phyloP scores from a whole-genome alignment of 1,140 invertebrate species.

The Aphaenogaster rudis region DNA sequence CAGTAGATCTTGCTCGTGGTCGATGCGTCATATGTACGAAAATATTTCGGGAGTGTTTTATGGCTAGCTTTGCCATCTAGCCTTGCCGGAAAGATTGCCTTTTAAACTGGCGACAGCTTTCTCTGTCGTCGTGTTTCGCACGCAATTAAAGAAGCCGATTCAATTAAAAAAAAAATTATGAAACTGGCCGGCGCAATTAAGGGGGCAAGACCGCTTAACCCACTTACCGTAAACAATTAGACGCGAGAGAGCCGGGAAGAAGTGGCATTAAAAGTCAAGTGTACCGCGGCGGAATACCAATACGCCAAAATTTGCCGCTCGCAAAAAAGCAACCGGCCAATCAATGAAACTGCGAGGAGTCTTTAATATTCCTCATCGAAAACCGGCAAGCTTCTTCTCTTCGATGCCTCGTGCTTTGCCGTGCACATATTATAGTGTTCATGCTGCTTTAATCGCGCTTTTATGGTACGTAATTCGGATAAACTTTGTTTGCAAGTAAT shows the following conservation, averaged over 20 bases:
- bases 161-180: conserved; percentile 76
- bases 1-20: neutral
- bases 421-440: neutral
- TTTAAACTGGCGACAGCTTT: conserved; percentile 65
- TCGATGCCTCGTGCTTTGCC: neutral
- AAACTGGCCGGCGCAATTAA: conserved; percentile 72
- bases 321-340: conserved; percentile 30
- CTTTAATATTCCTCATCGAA: conserved; percentile 18
- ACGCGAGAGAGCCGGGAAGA: conserved; percentile 51
- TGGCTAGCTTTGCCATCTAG: conserved; percentile 1
- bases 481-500: neutral
- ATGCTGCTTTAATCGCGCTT: neutral
- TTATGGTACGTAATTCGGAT: neutral
- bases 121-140: conserved; percentile 69
- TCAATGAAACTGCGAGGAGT: neutral
- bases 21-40: neutral
- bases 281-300: conserved; percentile 50
- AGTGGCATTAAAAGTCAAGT: conserved; percentile 24
- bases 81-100: conserved; percentile 10
- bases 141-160: conserved; percentile 73
- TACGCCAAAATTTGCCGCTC: conserved; percentile 24
- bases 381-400: neutral
- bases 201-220: conserved; percentile 74
- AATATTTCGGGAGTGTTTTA: conserved; percentile 46
- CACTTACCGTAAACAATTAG: conserved; percentile 74